phyloP scores from a whole-genome alignment of 2,113 vertebrate genomes.

The Candoia aspera region DNA sequence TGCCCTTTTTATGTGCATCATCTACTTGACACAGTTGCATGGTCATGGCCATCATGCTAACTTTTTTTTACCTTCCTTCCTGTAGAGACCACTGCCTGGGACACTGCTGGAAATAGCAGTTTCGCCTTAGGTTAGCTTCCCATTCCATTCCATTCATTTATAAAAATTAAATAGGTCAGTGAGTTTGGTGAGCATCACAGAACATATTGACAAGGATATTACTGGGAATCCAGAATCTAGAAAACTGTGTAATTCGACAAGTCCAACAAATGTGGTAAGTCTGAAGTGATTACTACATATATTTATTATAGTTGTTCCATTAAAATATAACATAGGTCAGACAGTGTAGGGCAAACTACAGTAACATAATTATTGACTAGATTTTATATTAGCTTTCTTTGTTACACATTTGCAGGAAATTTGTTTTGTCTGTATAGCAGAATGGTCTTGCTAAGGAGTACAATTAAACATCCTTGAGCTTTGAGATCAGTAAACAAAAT shows the following conservation, averaged over 20 bases:
- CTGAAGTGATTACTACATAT: slow-evolving; percentile 16
- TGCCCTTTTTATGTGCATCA: not conserved
- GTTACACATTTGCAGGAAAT: slow-evolving; percentile 20
- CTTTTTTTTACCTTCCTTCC: not conserved
- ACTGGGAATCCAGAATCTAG: not conserved
- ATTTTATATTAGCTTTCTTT: slow-evolving; percentile 22
- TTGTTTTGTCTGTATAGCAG: slow-evolving; percentile 41
- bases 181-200: not conserved
- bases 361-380: slow-evolving; percentile 41
- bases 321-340: slow-evolving; percentile 43
- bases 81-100: not conserved
- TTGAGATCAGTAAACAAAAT: slow-evolving; percentile 13
- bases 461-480: not conserved
- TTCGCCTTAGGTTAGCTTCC: not conserved
- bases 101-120: not conserved
- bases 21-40: not conserved
- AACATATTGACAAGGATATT: not conserved
- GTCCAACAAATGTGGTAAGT: slow-evolving; percentile 25
- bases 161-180: not conserved
- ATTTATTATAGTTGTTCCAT: slow-evolving; percentile 12
- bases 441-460: slow-evolving; percentile 20
- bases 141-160: not conserved
- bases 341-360: slow-evolving; percentile 32
- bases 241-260: slow-evolving; percentile 31
- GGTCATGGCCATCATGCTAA: not conserved